A percentile compares a stretch with the other conserved stretches of the same genome.
Evolutionary conservation across 2,113 vertebrate genomes (phyloP).

Genomic region (Psittacus erithacus): DNA sequence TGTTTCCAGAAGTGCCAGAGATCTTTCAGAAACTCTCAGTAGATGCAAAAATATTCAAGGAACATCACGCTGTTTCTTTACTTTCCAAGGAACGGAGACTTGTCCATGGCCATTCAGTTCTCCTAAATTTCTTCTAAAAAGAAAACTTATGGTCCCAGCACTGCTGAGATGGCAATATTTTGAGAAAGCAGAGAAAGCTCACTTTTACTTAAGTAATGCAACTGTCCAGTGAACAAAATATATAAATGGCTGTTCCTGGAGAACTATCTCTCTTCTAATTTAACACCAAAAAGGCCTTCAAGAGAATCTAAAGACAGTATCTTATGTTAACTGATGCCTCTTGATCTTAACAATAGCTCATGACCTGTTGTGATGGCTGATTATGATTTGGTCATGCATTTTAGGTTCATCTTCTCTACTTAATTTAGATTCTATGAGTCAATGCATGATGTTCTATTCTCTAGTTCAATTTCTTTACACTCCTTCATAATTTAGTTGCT

Average conservation of each 20-base stretch:
- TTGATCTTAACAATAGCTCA: not conserved
- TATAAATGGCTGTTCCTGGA: not conserved
- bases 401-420: not conserved
- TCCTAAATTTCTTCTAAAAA: not conserved
- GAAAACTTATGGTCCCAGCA: not conserved
- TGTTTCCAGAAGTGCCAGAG: not conserved
- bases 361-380: not conserved
- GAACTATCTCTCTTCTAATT: not conserved
- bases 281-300: not conserved
- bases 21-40: not conserved
- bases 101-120: not conserved
- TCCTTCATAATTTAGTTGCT: not conserved
- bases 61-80: not conserved
- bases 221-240: not conserved
- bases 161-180: not conserved
- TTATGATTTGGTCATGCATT: not conserved
- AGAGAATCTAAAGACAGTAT: not conserved
- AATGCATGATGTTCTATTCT: not conserved
- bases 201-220: not conserved
- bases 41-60: not conserved
- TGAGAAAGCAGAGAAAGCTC: not conserved
- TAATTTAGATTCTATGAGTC: not conserved
- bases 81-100: not conserved
- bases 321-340: not conserved
- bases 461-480: conserved; percentile 1